phyloP scores from a whole-genome alignment of 2,113 vertebrate species.

The Sinocyclocheilus anophthalmus region DNA sequence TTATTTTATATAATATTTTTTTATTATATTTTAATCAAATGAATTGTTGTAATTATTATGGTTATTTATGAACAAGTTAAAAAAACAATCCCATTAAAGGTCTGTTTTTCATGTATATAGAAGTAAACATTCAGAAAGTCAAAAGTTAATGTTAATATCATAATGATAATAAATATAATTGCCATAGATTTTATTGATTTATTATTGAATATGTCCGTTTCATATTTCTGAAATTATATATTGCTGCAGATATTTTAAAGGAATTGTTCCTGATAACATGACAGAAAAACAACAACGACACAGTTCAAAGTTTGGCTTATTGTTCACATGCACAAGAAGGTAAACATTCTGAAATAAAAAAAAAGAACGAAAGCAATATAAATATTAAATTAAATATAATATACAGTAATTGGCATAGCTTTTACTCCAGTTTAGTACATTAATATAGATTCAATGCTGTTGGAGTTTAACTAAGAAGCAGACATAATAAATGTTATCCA shows the following conservation, averaged over 20 bases:
- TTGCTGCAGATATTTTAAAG: background rate
- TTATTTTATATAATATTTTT: no score
- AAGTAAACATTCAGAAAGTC: background rate
- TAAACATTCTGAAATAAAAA: background rate
- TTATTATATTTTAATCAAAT: no score
- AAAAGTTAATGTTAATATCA: background rate
- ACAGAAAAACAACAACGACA: background rate
- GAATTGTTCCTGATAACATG: background rate
- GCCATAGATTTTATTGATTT: no score
- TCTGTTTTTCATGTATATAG: no score
- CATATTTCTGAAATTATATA: no score
- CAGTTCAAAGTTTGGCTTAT: background rate
- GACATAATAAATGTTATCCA: background rate
- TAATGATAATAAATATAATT: no score
- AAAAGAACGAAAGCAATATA: background rate
- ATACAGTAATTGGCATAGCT: background rate
- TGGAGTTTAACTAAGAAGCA: background rate
- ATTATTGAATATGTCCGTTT: no score
- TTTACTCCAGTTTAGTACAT: background rate
- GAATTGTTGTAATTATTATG: no score
- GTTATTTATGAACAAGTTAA: no score
- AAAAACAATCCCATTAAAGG: no score
- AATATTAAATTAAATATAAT: background rate
- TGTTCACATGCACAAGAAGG: background rate
- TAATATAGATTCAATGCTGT: background rate